Evolutionary conservation across 2,113 vertebrate genomes (phyloP).

Genomic region (Grus americana): DNA sequence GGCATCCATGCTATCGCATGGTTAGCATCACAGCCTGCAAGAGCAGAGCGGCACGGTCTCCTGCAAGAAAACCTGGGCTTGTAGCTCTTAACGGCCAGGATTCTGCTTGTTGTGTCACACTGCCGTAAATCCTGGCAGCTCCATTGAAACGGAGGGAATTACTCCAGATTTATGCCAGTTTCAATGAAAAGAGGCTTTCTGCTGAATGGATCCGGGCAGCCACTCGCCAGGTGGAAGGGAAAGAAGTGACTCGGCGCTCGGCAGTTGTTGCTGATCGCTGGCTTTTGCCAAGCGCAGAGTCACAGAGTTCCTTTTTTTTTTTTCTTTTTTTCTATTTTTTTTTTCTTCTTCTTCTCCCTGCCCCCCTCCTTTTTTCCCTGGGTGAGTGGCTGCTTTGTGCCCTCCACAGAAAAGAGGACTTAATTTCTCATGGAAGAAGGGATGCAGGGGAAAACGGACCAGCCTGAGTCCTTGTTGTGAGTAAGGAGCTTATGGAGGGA

Average conservation of each 20-base stretch:
- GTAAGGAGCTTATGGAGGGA: background rate
- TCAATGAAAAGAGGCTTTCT: slow-evolving; percentile 36
- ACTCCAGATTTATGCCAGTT: slow-evolving; percentile 42
- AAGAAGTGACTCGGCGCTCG: slow-evolving; percentile 44
- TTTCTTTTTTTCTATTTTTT: too few species aligned
- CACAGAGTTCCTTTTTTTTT: background rate
- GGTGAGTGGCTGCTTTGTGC: background rate
- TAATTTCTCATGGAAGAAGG: background rate
- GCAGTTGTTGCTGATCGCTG: background rate
- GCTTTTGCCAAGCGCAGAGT: background rate
- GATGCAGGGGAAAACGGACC: background rate
- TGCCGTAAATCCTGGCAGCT: slow-evolving; percentile 15
- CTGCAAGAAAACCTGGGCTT: background rate
- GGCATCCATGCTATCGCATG: background rate
- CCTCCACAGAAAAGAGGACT: background rate
- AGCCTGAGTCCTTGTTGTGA: background rate
- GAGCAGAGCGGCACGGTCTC: background rate
- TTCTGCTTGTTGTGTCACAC: background rate
- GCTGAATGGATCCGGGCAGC: slow-evolving; percentile 30
- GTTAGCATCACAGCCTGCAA: rapidly evolving
- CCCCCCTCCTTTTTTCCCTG: background rate
- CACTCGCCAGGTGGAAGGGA: slow-evolving; percentile 48
- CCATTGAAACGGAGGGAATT: background rate
- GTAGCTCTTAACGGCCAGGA: background rate
- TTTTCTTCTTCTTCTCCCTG: background rate